These are phyloP conservation scores for Apamea epomidion DNA, from an alignment of 2,888 invertebrate species.

Conservation along the genomic window DNA sequence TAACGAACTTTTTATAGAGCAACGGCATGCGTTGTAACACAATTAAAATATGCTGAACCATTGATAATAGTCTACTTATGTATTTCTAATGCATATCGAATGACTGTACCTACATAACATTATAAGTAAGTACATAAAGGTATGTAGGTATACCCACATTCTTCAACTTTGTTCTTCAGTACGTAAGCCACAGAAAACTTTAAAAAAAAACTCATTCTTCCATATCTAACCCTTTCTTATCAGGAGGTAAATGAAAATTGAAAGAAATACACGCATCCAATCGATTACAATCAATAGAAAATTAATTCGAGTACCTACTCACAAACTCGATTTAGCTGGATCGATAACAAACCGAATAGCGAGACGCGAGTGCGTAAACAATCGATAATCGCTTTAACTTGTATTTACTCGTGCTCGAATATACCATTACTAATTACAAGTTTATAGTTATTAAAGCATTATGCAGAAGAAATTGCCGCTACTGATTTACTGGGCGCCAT, in stretches of 20 bases:
- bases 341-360: conserved; percentile 71
- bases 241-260: conserved; percentile 58
- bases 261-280: conserved; percentile 72
- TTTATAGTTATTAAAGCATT: conserved; percentile 87
- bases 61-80: not conserved
- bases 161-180: not conserved
- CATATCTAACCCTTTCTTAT: conserved; percentile 44
- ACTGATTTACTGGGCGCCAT: conserved; percentile 87
- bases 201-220: conserved; percentile 23
- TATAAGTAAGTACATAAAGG: not conserved
- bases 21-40: not conserved
- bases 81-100: not conserved
- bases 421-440: conserved; percentile 87
- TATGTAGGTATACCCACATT: not conserved
- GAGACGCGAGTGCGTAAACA: conserved; percentile 81
- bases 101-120: not conserved
- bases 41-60: not conserved
- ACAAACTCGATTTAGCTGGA: conserved; percentile 67
- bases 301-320: conserved; percentile 72
- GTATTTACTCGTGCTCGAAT: conserved; percentile 73
- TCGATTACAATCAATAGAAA: conserved; percentile 77
- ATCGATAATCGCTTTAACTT: conserved; percentile 80
- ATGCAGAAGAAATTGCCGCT: conserved; percentile 84
- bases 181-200: not conserved
- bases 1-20: not conserved